Evolutionary conservation across 2,797 vertebrate genomes (phyloP).

Genomic region (Vultur gryphus): DNA sequence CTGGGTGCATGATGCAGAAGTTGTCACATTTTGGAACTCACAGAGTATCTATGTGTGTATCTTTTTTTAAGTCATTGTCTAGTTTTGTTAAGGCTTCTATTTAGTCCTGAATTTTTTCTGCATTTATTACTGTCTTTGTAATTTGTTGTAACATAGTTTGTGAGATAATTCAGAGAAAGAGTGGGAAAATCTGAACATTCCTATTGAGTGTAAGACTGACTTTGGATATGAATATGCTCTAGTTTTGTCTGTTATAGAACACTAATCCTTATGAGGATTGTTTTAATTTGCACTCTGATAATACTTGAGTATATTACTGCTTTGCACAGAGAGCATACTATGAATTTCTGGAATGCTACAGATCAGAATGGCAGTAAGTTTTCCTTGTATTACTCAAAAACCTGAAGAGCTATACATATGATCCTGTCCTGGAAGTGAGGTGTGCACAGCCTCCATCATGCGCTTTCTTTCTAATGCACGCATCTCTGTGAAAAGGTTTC

Average conservation of each 20-base stretch:
- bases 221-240: fast-evolving
- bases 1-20: background rate
- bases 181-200: fast-evolving
- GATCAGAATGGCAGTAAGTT: background rate
- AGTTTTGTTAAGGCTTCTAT: background rate
- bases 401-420: background rate
- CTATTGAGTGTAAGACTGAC: background rate
- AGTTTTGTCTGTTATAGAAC: fast-evolving
- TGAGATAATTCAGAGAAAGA: background rate
- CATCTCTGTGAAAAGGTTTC: background rate
- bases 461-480: fast-evolving
- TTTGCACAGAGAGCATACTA: background rate
- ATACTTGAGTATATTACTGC: background rate
- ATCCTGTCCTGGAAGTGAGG: background rate
- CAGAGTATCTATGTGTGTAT: fast-evolving
- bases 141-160: too few species aligned
- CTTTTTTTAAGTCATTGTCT: background rate
- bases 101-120: background rate
- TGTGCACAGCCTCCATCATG: background rate
- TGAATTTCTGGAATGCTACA: background rate
- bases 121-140: fast-evolving
- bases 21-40: fast-evolving
- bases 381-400: background rate
- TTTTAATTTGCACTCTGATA: background rate
- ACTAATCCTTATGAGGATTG: background rate